Evolutionary conservation across 2,888 invertebrate genomes (phyloP).

Genomic region (Copidosoma aretas): DNA sequence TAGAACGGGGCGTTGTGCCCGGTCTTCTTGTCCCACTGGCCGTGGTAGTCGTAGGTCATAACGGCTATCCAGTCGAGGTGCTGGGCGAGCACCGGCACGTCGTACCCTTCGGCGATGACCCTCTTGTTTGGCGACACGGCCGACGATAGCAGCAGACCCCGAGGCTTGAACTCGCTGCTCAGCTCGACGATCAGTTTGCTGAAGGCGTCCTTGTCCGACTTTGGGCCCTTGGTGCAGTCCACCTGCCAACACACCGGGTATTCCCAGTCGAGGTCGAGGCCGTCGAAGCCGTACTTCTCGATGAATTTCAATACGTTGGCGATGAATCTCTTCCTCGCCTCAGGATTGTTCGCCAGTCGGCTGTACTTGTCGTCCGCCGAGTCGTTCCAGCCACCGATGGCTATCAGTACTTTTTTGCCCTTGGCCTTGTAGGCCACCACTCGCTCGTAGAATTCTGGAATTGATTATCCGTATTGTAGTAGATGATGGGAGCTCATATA

Average conservation of each 20-base stretch:
- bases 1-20: constrained; percentile 92
- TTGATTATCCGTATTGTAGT: too few relatives aligned
- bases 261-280: constrained; percentile 93
- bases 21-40: constrained; percentile 90
- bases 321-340: constrained; percentile 76
- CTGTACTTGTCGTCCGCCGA: constrained; percentile 90
- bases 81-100: constrained; percentile 76
- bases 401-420: constrained; percentile 82
- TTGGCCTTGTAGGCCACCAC: constrained; percentile 76
- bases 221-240: constrained; percentile 82
- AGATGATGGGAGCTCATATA: too few relatives aligned
- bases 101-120: constrained; percentile 85
- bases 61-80: constrained; percentile 90
- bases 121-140: constrained; percentile 86
- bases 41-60: constrained; percentile 91
- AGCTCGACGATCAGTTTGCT: constrained; percentile 78
- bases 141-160: constrained; percentile 77
- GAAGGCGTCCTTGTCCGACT: constrained; percentile 82
- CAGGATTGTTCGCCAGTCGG: constrained; percentile 76
- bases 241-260: constrained; percentile 93
- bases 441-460: constrained; percentile 83
- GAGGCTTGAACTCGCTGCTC: constrained; percentile 73
- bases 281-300: constrained; percentile 83
- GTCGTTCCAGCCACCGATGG: constrained; percentile 95
- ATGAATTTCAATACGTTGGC: constrained; percentile 79